These are phyloP conservation scores for Pseudanteris insignis DNA, from an alignment of 2,888 invertebrate species.

Conservation along the genomic window DNA sequence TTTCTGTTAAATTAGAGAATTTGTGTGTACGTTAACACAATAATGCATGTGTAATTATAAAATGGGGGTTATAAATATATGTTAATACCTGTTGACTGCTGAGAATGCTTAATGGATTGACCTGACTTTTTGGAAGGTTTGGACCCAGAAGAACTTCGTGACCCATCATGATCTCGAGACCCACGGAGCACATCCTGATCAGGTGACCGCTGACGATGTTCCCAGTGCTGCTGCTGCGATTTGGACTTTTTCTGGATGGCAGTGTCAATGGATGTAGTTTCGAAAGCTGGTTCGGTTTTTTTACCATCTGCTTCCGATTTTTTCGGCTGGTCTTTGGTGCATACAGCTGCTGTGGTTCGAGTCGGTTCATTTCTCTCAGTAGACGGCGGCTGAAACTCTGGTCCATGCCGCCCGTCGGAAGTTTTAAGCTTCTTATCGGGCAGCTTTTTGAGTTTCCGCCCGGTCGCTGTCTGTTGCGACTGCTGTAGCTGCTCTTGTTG, in stretches of 20 bases:
- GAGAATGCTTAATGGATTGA: conserved; percentile 54
- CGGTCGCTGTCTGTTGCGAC: conserved; percentile 53
- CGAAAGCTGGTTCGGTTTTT: conserved; percentile 64
- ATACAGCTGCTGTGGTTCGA: conserved; percentile 66
- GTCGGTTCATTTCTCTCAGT: conserved; percentile 80
- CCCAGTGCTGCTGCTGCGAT: conserved; percentile 56
- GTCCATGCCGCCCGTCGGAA: conserved; percentile 82
- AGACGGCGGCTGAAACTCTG: conserved; percentile 77
- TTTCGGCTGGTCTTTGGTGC: conserved; percentile 53
- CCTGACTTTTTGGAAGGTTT: conserved; percentile 61
- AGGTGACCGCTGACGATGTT: conserved; percentile 51
- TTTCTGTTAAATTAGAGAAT: no score
- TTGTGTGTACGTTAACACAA: no score
- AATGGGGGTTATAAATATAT: no score
- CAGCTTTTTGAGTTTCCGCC: conserved; percentile 73
- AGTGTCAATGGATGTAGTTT: conserved; percentile 13
- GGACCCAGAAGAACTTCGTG: conserved; percentile 63
- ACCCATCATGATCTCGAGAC: conserved; percentile 66
- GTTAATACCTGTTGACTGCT: conserved; percentile 59
- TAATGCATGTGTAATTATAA: no score
- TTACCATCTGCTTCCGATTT: conserved; percentile 63
- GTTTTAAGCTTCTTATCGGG: conserved; percentile 85
- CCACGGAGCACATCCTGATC: conserved; percentile 63
- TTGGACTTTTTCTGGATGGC: conserved; percentile 37
- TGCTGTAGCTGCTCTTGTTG: conserved; percentile 8